phyloP scores from a whole-genome alignment of 2,797 vertebrate species.

The Acomys russatus region DNA sequence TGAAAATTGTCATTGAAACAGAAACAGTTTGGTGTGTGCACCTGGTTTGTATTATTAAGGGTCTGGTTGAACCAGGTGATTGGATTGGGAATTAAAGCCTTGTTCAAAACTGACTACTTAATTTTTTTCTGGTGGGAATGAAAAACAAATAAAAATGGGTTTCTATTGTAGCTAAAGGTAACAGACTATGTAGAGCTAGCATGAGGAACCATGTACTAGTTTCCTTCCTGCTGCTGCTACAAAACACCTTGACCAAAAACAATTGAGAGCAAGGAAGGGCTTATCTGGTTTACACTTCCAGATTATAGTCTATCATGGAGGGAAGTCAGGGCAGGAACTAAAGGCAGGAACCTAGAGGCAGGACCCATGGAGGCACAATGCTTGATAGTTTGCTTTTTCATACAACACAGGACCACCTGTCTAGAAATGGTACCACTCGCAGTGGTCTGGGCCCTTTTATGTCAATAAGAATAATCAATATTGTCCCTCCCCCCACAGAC shows the following conservation, averaged over 20 bases:
- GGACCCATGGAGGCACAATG: not conserved
- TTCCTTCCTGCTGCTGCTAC: not conserved
- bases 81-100: not conserved
- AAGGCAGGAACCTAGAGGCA: not conserved
- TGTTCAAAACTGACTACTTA: not conserved
- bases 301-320: not conserved
- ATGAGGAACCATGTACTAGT: not conserved
- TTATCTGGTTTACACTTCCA: not conserved
- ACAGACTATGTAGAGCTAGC: not conserved
- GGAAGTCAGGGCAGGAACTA: not conserved
- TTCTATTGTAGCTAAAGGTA: not conserved
- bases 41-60: not conserved
- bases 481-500: not conserved
- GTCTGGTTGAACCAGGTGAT: not conserved
- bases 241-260: not conserved
- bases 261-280: not conserved
- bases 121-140: constrained; percentile 14
- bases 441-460: not conserved
- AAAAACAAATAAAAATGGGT: not conserved
- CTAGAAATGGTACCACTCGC: not conserved
- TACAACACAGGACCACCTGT: not conserved
- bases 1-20: not conserved
- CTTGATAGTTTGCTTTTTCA: not conserved
- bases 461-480: not conserved
- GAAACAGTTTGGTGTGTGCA: not conserved